phyloP scores from a whole-genome alignment of 2,888 invertebrate genomes.

The Sphecodes monilicornis region DNA sequence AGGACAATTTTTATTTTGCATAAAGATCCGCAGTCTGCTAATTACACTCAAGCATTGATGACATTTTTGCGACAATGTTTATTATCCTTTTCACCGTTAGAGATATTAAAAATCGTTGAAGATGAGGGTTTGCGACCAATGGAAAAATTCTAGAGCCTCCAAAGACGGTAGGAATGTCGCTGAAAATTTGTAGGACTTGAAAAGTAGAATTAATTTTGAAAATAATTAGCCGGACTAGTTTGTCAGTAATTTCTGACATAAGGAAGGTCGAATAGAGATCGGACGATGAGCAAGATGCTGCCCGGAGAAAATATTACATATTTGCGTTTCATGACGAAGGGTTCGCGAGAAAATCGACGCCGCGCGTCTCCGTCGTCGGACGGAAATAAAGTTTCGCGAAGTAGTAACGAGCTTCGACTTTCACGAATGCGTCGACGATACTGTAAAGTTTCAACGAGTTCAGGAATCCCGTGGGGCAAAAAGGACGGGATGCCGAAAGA shows the following conservation, averaged over 20 bases:
- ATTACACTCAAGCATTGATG: no score
- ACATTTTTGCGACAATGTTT: no score
- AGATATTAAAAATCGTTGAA: no score
- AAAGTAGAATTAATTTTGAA: neutral
- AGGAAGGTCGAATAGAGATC: neutral
- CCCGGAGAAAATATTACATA: no score
- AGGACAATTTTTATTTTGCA: no score
- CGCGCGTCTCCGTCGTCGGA: neutral
- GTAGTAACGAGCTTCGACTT: neutral
- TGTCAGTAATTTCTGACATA: neutral
- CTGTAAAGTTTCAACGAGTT: conserved; percentile 2
- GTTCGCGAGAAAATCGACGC: neutral
- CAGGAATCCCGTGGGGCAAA: neutral
- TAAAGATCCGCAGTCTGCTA: no score
- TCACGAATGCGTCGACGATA: conserved; percentile 7
- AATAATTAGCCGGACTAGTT: neutral
- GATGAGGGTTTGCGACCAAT: no score
- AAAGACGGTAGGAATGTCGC: no score
- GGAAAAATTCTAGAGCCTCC: no score
- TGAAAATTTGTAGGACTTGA: no score
- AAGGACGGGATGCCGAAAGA: conserved; percentile 8
- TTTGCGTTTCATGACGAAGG: neutral
- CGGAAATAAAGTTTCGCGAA: conserved; percentile 2
- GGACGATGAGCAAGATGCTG: neutral
- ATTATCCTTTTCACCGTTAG: no score